Evolutionary conservation across 2,113 vertebrate genomes (phyloP).

Genomic region (Cebus imitator): DNA sequence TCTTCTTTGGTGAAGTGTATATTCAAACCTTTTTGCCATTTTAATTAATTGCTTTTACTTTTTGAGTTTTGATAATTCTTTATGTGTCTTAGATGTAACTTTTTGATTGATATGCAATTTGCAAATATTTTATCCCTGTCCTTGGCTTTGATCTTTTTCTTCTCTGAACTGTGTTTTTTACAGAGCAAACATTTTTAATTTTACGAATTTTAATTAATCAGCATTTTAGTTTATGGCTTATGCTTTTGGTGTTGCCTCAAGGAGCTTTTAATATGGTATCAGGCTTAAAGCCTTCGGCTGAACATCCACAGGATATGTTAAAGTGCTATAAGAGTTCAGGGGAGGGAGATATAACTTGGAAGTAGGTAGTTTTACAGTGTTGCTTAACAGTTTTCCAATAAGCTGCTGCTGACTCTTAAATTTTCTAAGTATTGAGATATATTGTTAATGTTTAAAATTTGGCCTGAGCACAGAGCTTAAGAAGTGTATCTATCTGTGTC

Average conservation of each 20-base stretch:
- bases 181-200: neutral
- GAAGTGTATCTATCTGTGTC: neutral
- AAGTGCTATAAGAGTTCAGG: neutral
- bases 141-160: neutral
- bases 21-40: neutral
- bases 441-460: conserved; percentile 49
- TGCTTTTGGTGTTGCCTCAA: neutral
- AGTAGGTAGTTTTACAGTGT: conserved; percentile 12
- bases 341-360: neutral
- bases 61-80: neutral
- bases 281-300: neutral
- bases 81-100: neutral
- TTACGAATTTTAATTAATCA: neutral
- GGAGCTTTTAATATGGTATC: neutral
- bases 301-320: neutral
- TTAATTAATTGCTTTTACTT: neutral
- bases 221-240: neutral
- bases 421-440: conserved; percentile 54
- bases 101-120: neutral
- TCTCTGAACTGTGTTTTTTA: neutral
- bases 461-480: neutral
- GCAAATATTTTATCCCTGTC: neutral
- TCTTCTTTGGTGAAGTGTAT: neutral
- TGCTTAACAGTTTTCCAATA: conserved; percentile 46
- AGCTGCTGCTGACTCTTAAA: conserved; percentile 23